Conservation (phyloP, 2,888 invertebrate genomes). For the Zele albiditarsus region DNA sequence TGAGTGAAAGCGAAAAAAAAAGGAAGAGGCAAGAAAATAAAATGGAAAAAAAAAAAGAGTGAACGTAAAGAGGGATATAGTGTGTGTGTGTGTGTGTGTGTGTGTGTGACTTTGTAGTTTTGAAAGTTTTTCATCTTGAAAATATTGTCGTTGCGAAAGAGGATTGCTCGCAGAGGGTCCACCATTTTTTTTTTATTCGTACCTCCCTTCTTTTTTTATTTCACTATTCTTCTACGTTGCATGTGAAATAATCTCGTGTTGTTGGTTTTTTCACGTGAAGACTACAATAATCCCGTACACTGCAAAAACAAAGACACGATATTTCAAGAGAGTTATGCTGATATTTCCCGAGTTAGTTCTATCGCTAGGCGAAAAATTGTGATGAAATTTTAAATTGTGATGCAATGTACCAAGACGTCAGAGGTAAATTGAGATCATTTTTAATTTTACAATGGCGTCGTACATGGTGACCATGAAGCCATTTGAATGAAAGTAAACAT, state of each 20-base stretch:
- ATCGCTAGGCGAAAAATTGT: no score
- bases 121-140: constrained; percentile 31
- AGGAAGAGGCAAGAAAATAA: background rate
- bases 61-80: background rate
- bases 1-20: constrained; percentile 19
- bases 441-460: no score
- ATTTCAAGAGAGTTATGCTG: no score
- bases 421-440: no score
- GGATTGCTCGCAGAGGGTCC: background rate
- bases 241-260: background rate
- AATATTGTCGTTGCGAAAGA: constrained; percentile 1
- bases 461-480: no score
- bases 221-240: background rate
- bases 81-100: background rate
- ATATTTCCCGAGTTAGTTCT: no score
- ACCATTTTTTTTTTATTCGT: background rate
- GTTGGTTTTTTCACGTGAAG: no score
- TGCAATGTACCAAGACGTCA: no score
- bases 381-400: no score
- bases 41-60: background rate
- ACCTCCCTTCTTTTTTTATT: background rate
- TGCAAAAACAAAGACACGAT: no score
- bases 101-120: constrained; percentile 11
- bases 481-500: no score
- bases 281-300: no score